phyloP scores from a whole-genome alignment of 2,797 vertebrate species.

The Sylvilagus floridanus region DNA sequence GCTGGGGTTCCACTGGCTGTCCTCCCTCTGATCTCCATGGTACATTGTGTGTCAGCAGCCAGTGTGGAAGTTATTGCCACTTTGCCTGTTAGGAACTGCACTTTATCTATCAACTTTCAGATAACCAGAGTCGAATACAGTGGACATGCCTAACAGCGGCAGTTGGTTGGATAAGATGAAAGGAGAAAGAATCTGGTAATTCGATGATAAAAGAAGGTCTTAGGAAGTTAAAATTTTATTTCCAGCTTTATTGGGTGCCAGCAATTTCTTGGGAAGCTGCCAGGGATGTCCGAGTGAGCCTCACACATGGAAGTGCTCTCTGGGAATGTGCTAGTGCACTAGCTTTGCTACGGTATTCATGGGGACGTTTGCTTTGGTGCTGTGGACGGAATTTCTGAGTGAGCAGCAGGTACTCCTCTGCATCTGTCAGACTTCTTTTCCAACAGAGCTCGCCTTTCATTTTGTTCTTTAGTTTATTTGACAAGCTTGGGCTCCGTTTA shows the following conservation, averaged over 20 bases:
- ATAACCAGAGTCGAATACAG: background rate
- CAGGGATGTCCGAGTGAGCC: background rate
- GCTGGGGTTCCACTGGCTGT: background rate
- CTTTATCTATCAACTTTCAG: background rate
- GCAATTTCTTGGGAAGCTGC: background rate
- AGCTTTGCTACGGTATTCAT: background rate
- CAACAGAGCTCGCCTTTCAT: background rate
- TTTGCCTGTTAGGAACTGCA: background rate
- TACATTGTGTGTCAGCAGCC: no score
- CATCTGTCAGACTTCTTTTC: conserved; percentile 20
- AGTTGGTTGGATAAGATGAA: background rate
- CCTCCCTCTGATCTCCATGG: background rate
- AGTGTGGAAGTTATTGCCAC: background rate
- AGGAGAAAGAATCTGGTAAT: background rate
- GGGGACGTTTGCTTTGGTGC: background rate
- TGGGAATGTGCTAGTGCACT: background rate
- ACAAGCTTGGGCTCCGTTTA: background rate
- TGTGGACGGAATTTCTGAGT: background rate
- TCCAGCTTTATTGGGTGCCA: background rate
- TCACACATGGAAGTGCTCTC: background rate
- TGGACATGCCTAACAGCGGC: background rate
- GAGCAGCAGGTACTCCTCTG: background rate
- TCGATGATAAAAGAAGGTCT: background rate
- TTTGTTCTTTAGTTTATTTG: background rate
- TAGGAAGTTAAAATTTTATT: background rate